phyloP scores from a whole-genome alignment of 1,140 invertebrate genomes.

The Saccostrea glomerata region DNA sequence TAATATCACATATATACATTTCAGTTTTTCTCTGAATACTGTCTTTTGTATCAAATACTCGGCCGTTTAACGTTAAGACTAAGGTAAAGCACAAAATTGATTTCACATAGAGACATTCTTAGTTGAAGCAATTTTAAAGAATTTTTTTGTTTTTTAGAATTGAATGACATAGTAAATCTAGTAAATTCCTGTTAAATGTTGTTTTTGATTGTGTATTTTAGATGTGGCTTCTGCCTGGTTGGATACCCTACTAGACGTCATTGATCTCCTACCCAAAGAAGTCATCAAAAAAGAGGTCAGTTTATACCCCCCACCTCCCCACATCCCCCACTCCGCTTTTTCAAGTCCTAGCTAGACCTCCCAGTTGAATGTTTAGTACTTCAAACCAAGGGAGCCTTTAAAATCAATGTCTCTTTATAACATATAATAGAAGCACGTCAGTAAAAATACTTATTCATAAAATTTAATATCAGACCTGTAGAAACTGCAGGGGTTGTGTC shows the following conservation, averaged over 20 bases:
- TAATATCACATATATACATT: too few species aligned
- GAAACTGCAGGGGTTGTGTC: background rate
- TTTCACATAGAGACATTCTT: too few species aligned
- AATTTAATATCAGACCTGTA: background rate
- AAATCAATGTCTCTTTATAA: too few species aligned
- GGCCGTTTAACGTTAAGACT: too few species aligned
- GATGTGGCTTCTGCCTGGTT: constrained; percentile 86
- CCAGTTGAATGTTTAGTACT: background rate
- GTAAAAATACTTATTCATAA: background rate
- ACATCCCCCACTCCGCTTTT: too few species aligned
- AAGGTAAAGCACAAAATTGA: too few species aligned
- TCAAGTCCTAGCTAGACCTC: background rate
- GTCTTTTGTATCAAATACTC: too few species aligned
- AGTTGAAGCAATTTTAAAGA: too few species aligned
- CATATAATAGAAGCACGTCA: too few species aligned
- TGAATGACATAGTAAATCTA: background rate
- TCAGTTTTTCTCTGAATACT: too few species aligned
- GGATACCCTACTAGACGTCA: constrained; percentile 86
- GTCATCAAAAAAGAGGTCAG: constrained; percentile 84
- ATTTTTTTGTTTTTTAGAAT: background rate
- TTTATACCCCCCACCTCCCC: constrained; percentile 36
- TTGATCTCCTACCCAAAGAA: constrained; percentile 84
- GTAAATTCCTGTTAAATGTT: background rate
- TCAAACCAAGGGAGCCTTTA: too few species aligned
- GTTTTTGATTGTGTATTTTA: constrained; percentile 72